Evolutionary conservation across 2,113 vertebrate species (phyloP).

Genomic region (Atractosteus spatula): DNA sequence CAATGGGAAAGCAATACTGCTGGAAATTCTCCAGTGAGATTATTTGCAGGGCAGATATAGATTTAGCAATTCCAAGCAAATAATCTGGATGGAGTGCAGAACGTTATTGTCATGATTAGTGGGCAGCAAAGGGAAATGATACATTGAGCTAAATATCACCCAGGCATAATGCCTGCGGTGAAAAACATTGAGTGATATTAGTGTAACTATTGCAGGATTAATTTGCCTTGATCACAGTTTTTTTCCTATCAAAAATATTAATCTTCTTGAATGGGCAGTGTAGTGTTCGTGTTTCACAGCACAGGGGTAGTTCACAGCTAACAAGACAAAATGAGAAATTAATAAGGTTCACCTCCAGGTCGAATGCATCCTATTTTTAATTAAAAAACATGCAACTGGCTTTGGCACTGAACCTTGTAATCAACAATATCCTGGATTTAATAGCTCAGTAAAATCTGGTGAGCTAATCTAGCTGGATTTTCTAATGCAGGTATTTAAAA

Average conservation of each 20-base stretch:
- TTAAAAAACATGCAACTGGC: conserved; percentile 33
- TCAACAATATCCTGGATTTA: conserved; percentile 23
- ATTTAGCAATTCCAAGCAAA: no score
- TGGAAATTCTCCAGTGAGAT: no score
- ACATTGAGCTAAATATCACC: no score
- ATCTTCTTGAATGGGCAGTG: not conserved
- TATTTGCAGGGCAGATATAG: no score
- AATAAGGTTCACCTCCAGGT: conserved; percentile 21
- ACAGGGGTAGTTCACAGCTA: conserved; percentile 28
- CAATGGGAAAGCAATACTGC: no score
- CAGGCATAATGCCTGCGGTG: no score
- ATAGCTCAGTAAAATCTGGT: conserved; percentile 35
- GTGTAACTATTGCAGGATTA: not conserved
- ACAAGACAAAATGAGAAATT: conserved; percentile 19
- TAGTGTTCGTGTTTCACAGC: not conserved
- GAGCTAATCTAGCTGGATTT: conserved; percentile 20
- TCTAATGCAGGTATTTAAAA: conserved; percentile 18
- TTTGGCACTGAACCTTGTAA: conserved; percentile 47
- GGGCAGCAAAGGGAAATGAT: no score
- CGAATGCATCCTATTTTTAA: conserved; percentile 22
- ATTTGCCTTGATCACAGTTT: not conserved
- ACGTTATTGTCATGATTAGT: no score
- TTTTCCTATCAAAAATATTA: not conserved
- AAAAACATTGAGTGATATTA: no score
- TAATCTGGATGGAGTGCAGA: no score